These are phyloP conservation scores for Drosophila kambysellisi DNA, from an alignment of 2,888 invertebrate species.

Conservation along the genomic window DNA sequence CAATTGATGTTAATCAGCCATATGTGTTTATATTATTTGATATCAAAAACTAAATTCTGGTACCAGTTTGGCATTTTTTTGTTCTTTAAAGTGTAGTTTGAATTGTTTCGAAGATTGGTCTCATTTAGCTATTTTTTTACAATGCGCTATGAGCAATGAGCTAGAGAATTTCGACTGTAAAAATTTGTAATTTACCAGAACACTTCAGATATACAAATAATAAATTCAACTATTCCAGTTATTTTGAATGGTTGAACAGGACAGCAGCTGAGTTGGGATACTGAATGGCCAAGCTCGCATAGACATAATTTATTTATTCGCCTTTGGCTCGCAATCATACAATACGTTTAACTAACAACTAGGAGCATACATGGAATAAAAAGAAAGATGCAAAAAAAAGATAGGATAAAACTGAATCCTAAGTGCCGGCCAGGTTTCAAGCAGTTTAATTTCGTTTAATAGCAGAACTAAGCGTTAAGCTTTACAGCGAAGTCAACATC, in stretches of 20 bases:
- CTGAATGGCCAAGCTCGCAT: conserved; percentile 5
- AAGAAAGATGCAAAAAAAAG: neutral
- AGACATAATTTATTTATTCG: conserved; percentile 9
- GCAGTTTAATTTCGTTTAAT: conserved; percentile 12
- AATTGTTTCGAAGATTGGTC: neutral
- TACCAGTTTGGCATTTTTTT: neutral
- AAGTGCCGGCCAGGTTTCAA: neutral
- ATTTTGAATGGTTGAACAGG: neutral
- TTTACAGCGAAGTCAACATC: conserved; percentile 91
- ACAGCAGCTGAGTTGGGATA: neutral
- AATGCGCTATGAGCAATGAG: no score
- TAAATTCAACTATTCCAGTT: neutral
- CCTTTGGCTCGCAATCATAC: conserved; percentile 1
- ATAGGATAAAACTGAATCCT: conserved; percentile 16
- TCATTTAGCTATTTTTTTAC: neutral
- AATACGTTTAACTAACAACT: conserved; percentile 18
- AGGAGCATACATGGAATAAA: conserved; percentile 7
- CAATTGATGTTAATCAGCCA: neutral
- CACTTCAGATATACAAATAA: neutral
- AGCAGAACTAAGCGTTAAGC: conserved; percentile 84
- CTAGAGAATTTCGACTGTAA: no score
- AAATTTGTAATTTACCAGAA: neutral
- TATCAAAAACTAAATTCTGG: neutral
- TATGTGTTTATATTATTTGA: neutral
- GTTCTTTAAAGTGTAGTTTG: neutral